Base-by-base conservation (phyloP, 2,113 vertebrate genomes). In the Calonectris borealis region DNA sequence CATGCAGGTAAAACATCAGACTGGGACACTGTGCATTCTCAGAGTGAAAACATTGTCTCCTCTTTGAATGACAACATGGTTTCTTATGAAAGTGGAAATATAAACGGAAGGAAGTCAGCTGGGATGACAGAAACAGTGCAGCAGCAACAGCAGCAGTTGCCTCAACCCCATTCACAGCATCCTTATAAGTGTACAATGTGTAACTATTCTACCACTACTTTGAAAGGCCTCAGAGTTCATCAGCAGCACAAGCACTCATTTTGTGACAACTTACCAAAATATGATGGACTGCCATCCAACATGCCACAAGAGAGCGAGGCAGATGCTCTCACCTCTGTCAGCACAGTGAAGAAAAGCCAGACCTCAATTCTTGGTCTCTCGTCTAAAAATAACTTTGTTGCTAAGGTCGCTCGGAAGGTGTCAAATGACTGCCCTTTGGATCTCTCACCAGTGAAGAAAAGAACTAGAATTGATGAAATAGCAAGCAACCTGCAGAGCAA, bases 201-300 rank as follows among this genome's bases (percentile, higher is more conserved):
- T 96, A 99, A 97, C 96, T 99, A 99, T 93, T 99, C 99, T 64
- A 99, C 99, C 57, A 99, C 98, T 22, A 99, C 99, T 85, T 96
- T 99, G 93, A 99, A 99, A 98, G 99, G 99, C 89, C 98, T 99
- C 72, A 97, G 99, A 94, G 99, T 99, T 96, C 99, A 99, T 98
- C 99, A 99, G 98, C 99, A 99, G 96, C 99, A 99, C 95, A 99
- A 99, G 94, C 99, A 99, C 93, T 99, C 99, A 4, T 99, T 99
- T 97, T 99, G 99, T 78, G 99, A 99, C 96, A 99, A 99, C 96
- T 98, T 99, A 93, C 98, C 99, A 97, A 97, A 98, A 92, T 98
- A 97, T 40, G 98, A 98, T 96, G 98, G 99, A 64, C 98, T 95
- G 40, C 97, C 98, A 83, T 94, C 98, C 66, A 98, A 97, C 82